Evolutionary conservation across 2,888 invertebrate species (phyloP).

Genomic region (Meiosimyza decipiens): DNA sequence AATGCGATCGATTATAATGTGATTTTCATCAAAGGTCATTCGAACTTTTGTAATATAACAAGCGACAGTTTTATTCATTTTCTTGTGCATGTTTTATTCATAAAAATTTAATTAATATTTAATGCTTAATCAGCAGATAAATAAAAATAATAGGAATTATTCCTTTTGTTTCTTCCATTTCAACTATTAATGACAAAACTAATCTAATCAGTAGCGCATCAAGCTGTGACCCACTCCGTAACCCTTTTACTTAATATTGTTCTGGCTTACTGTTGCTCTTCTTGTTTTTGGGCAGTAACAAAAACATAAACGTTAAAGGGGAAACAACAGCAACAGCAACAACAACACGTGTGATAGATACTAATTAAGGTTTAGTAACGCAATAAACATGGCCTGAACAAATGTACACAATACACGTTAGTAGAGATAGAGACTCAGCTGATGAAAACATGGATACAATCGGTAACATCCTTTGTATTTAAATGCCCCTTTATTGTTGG

Average conservation of each 20-base stretch:
- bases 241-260: not conserved
- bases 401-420: no score
- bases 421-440: no score
- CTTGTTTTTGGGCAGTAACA: not conserved
- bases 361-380: constrained; percentile 22
- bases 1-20: no score
- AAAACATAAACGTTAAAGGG: not conserved
- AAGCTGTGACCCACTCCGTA: not conserved
- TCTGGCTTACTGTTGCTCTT: not conserved
- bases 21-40: no score
- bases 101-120: not conserved
- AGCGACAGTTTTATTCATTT: not conserved
- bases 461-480: constrained; percentile 18
- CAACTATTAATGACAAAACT: constrained; percentile 2
- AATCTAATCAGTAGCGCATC: not conserved
- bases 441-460: no score
- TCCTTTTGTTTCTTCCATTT: no score
- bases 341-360: not conserved
- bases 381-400: constrained; percentile 16
- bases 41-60: no score
- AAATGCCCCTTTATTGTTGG: constrained; percentile 10
- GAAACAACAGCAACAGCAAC: no score
- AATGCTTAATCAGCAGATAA: not conserved
- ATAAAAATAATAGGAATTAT: not conserved
- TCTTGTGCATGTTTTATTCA: constrained; percentile 36